These are phyloP conservation scores for Pseudois nayaur DNA, from an alignment of 2,113 vertebrate species.

Conservation along the genomic window DNA sequence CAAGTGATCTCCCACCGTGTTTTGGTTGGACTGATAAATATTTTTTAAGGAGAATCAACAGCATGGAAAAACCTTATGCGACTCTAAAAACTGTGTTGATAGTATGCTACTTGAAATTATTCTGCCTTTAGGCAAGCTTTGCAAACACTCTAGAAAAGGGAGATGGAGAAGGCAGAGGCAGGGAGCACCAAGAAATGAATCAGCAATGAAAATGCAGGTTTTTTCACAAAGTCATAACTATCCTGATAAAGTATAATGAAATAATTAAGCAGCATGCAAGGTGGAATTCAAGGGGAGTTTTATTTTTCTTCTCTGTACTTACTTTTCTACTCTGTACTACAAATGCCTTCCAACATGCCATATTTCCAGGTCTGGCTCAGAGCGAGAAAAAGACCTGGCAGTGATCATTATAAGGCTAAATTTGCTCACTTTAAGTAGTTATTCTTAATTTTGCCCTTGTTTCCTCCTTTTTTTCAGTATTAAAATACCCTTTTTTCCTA, in stretches of 20 bases:
- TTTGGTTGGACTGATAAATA: neutral
- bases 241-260: neutral
- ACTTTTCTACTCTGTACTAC: neutral
- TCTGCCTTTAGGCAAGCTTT: neutral
- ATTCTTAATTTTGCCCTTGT: neutral
- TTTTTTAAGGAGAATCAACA: conserved; percentile 11
- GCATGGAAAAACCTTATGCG: neutral
- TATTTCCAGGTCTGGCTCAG: neutral
- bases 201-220: neutral
- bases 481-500: neutral
- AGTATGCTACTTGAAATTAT: neutral
- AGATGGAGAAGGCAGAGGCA: neutral
- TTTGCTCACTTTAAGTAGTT: neutral
- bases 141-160: neutral
- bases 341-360: neutral
- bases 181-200: neutral
- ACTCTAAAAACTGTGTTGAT: neutral
- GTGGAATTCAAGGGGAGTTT: neutral
- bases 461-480: neutral
- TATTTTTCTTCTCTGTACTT: neutral
- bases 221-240: neutral
- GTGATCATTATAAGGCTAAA: neutral
- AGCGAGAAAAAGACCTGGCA: neutral
- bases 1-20: neutral
- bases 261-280: neutral